Conservation (phyloP, 1,140 invertebrate species). For the Pemphigus obesinymphae region DNA sequence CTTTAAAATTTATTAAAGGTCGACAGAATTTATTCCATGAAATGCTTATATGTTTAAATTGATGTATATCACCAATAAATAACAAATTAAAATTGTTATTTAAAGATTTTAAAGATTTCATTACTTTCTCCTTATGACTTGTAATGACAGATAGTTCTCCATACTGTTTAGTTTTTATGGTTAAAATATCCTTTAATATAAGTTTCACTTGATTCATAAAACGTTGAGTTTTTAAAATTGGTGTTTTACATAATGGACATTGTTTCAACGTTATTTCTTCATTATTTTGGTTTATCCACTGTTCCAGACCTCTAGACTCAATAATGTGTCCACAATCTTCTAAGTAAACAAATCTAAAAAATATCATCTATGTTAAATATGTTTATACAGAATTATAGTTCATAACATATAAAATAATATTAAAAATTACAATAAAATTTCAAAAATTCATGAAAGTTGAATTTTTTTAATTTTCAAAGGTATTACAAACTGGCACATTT, state of each 20-base stretch:
- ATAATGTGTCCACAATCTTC: slow-evolving; percentile 63
- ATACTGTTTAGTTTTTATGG: slow-evolving; percentile 55
- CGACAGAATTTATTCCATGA: neutral
- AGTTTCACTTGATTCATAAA: slow-evolving; percentile 60
- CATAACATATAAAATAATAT: too few relatives aligned
- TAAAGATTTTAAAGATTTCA: neutral
- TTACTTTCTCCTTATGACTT: neutral
- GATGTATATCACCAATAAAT: neutral
- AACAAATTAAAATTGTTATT: neutral
- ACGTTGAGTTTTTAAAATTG: slow-evolving; percentile 58
- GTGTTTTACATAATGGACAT: slow-evolving; percentile 62
- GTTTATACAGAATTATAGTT: neutral
- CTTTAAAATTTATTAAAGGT: neutral
- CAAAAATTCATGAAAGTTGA: too few relatives aligned
- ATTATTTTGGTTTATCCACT: slow-evolving; percentile 52
- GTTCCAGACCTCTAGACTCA: slow-evolving; percentile 57
- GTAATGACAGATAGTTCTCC: slow-evolving; percentile 46
- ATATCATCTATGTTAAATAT: neutral
- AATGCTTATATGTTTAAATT: neutral
- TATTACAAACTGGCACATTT: too few relatives aligned
- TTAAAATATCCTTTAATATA: slow-evolving; percentile 55
- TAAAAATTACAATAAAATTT: too few relatives aligned
- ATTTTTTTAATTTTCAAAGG: too few relatives aligned
- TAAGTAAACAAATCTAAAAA: slow-evolving; percentile 57
- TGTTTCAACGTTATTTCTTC: slow-evolving; percentile 55